These are phyloP conservation scores for Aphidoletes aphidimyza DNA, from an alignment of 2,888 invertebrate genomes.

Conservation along the genomic window DNA sequence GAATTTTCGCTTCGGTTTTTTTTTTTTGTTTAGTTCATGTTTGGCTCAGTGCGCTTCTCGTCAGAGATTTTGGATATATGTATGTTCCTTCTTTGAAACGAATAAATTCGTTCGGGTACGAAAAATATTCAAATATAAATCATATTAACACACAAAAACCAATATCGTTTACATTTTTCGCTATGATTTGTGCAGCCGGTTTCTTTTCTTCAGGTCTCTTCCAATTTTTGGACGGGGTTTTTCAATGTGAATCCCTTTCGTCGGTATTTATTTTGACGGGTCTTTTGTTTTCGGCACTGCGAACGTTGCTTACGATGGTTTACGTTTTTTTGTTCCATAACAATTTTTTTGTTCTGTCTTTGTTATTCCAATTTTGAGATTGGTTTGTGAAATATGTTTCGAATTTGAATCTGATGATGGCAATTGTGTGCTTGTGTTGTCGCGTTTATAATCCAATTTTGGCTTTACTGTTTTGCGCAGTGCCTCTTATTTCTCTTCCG, in stretches of 20 bases:
- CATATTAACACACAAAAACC: slow-evolving; percentile 52
- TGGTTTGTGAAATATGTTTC: slow-evolving; percentile 38
- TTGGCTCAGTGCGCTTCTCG: background rate
- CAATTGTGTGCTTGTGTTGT: background rate
- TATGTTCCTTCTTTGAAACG: background rate
- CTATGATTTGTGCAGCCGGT: slow-evolving; percentile 47
- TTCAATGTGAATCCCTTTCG: slow-evolving; percentile 21
- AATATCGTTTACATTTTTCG: slow-evolving; percentile 27
- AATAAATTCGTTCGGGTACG: background rate
- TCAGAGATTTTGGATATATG: background rate
- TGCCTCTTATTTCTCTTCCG: background rate
- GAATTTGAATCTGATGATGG: slow-evolving; percentile 24
- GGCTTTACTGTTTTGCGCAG: background rate
- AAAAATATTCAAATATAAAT: slow-evolving; percentile 49
- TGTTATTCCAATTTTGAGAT: background rate
- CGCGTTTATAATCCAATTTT: slow-evolving; percentile 40
- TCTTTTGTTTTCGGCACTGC: slow-evolving; percentile 33
- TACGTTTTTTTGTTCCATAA: background rate
- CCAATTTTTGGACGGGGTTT: background rate
- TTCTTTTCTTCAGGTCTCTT: background rate
- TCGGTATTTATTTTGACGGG: slow-evolving; percentile 22
- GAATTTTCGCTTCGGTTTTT: slow-evolving; percentile 4
- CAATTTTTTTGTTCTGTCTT: background rate
- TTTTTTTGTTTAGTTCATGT: background rate
- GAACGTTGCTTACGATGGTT: background rate